Evolutionary conservation across 2,113 vertebrate species (phyloP).

Genomic region (Indicator indicator): DNA sequence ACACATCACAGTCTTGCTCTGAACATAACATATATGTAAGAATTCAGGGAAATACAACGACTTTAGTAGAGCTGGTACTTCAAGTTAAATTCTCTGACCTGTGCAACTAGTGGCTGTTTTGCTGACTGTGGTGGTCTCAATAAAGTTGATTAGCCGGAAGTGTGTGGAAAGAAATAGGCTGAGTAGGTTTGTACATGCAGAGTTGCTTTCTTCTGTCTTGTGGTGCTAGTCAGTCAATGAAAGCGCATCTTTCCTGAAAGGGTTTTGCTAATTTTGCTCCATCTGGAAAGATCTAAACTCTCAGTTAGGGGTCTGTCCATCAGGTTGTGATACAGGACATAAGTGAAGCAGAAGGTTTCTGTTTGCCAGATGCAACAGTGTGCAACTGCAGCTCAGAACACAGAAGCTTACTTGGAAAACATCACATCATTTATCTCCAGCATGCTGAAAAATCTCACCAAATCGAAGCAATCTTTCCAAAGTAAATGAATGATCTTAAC

Average conservation of each 20-base stretch:
- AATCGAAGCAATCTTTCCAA: neutral
- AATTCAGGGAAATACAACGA: neutral
- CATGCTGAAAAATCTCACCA: neutral
- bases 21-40: neutral
- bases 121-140: neutral
- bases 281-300: neutral
- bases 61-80: neutral
- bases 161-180: neutral
- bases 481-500: neutral
- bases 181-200: neutral
- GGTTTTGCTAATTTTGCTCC: neutral
- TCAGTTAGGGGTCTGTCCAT: neutral
- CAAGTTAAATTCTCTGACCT: neutral
- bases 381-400: neutral
- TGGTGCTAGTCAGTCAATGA: neutral
- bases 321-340: neutral
- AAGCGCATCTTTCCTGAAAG: neutral
- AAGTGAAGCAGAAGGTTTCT: neutral
- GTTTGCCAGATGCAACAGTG: neutral
- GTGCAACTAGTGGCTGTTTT: neutral
- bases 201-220: neutral
- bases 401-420: neutral
- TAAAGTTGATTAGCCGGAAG: neutral
- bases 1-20: neutral
- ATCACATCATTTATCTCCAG: neutral